These are phyloP conservation scores for Chrysina gloriosa DNA, from an alignment of 2,888 invertebrate species.

Conservation along the genomic window DNA sequence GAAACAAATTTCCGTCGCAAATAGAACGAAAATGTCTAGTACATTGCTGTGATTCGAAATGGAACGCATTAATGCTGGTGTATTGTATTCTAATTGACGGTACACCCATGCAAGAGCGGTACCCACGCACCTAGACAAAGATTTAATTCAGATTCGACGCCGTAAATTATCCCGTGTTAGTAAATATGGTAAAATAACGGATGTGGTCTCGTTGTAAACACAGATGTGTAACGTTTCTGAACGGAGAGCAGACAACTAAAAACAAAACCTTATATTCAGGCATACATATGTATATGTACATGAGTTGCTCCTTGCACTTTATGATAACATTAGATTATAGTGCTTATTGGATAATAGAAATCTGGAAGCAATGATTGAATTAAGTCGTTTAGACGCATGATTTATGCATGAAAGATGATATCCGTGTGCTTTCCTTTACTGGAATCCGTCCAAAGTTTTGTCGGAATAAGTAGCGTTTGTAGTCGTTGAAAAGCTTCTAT, in stretches of 20 bases:
- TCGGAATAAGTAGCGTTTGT: background rate
- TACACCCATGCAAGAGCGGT: constrained; percentile 22
- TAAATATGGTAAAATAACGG: constrained; percentile 38
- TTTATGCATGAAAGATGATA: background rate
- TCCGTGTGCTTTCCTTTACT: background rate
- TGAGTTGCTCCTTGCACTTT: background rate
- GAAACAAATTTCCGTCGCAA: constrained; percentile 3
- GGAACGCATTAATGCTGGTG: constrained; percentile 14
- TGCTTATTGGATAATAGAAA: background rate
- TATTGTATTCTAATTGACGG: constrained; percentile 38
- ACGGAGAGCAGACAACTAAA: background rate
- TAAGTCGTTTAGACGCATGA: background rate
- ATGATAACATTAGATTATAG: background rate
- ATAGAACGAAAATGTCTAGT: background rate
- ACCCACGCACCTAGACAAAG: constrained; percentile 25
- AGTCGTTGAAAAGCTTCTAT: too few species aligned
- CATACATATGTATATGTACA: background rate
- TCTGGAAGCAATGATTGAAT: background rate
- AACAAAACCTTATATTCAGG: background rate
- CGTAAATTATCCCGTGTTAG: constrained; percentile 32
- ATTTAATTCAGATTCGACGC: constrained; percentile 25
- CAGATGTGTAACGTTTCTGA: background rate
- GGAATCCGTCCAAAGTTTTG: background rate
- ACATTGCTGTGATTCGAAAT: constrained; percentile 13
- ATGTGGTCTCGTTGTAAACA: constrained; percentile 23